Base-by-base conservation (phyloP, 2,113 vertebrate genomes). In the Acrocephalus kingi region DNA sequence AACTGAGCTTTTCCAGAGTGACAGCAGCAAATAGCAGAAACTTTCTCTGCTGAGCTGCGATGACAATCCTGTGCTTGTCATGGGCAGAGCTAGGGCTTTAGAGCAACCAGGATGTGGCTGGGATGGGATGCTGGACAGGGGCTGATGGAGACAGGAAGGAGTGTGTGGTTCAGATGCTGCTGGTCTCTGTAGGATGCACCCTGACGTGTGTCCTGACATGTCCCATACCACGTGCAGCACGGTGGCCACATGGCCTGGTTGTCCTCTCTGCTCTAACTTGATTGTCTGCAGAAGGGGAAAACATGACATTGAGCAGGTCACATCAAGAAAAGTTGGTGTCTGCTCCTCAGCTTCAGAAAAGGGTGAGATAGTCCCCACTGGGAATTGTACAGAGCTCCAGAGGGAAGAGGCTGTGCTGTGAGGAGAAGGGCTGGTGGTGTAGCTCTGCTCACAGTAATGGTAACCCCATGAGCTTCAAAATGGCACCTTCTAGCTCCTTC, bases 211-310 rank as follows among this genome's bases (percentile, higher is more conserved):
- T 86, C 46, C 52, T 30, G 48, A 23, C 24, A 23, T 39, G 46
- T 46, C 64, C 39, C 3, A 10, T 55, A 43, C 27, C 49, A 43
- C 0, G 0, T 55, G 49, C 6, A 27, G 37, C 45, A 24, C 1
- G 1, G 8, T 1, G 0, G 28, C 55, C 2, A 3, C 0, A 0
- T 45, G 22, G 55, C 63, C 33, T 84, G 45, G 14, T 39, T 67
- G 43, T 51, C 30, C 43, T 19, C 25, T 59, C 20, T 62, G 25
- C 39, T 93, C 55, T 63, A 3, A 37, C 35, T 74, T 66, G 14
- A 2, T 61, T 18, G 12, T 80, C 48, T 86, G 51, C n/a, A 41
- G 59, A 35, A n/a, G 27, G 30, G 30, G 23, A 41, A 62, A 33
- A 19, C 59, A 28, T 1, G 2, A 5, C 51, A 21, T 8, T 2